Conservation (phyloP, 2,888 invertebrate genomes). For the Entomobrya proxima region DNA sequence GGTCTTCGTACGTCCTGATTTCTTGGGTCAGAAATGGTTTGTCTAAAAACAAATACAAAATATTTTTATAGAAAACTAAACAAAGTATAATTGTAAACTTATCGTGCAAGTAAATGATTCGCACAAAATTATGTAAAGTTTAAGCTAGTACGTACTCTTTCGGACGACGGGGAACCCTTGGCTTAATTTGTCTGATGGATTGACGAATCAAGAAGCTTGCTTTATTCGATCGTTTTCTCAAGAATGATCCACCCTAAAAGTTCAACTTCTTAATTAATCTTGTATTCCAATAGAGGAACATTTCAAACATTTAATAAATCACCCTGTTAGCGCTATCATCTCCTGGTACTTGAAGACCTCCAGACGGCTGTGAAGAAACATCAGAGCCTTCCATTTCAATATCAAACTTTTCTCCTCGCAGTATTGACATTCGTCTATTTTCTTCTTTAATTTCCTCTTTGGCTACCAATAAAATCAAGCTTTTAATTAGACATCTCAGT, state of each 20-base stretch:
- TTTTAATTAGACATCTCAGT: neutral
- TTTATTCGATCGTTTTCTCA: slow-evolving; percentile 10
- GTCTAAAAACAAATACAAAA: neutral
- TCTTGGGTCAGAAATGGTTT: neutral
- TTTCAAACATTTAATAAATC: no score
- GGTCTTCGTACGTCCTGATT: neutral
- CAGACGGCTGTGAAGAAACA: neutral
- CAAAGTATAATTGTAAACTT: no score
- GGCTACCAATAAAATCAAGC: neutral
- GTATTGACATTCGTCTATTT: slow-evolving; percentile 20
- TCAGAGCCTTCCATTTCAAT: slow-evolving; percentile 28
- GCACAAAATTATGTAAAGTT: no score
- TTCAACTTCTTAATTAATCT: no score
- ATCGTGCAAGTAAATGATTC: no score
- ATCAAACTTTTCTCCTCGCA: neutral
- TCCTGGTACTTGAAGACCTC: neutral
- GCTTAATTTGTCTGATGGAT: slow-evolving; percentile 41
- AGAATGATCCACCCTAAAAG: slow-evolving; percentile 21
- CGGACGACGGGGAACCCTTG: slow-evolving; percentile 46
- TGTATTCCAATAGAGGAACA: no score
- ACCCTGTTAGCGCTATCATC: neutral
- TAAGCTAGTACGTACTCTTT: slow-evolving; percentile 47
- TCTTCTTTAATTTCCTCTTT: slow-evolving; percentile 55
- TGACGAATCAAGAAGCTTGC: slow-evolving; percentile 2
- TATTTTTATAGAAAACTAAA: neutral